Evolutionary conservation across 2,113 vertebrate genomes (phyloP), one percentile per base, ranked within the genome.

Genomic region (Aphelocoma coerulescens): DNA sequence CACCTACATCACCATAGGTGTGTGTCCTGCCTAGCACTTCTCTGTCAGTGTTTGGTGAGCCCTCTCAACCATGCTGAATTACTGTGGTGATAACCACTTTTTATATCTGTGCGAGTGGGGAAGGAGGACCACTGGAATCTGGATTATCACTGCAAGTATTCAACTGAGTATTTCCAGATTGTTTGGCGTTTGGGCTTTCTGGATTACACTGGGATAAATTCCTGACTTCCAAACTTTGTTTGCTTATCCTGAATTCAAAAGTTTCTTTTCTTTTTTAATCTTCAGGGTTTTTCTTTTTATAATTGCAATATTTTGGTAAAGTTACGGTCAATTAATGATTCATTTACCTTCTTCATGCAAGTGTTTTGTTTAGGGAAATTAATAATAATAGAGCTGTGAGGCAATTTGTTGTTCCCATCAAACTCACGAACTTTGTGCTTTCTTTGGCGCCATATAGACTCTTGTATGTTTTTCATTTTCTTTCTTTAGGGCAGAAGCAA

Each of bases 401-500:
- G 57, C 37, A 77, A 57, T 88, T 93, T 92, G 90, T 55, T 37
- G 9, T 86, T 88, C 79, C 55, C 74, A 76, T 73, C 9, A 13
- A 91, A 74, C 46, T 76, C 67, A 83, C 0, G 3, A 94, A 72
- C 21, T 84, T 55, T 81, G 41, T 93, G 93, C 85, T 96, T 96
- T 95, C 72, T 80, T 96, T 96, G 95, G 92, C 68, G 0, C 48
- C 65, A 28, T 59, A n/a, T 16, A 77, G 52, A 32, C 75, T 91
- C 61, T 94, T 91, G 46, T 41, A 63, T 95, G 63, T 39, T 91
- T 90, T 93, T 80, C 7, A 74, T 94, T 90, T 91, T 90, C 63
- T 59, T 86, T 93, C 61, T 90, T 72, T 41, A 74, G 68, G 67
- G 51, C 57, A 95, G 82, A 86, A 88, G 51, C 52, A 93, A 95